Evolutionary conservation across 1,140 invertebrate species (phyloP).

Genomic region (Polypedilum vanderplanki): DNA sequence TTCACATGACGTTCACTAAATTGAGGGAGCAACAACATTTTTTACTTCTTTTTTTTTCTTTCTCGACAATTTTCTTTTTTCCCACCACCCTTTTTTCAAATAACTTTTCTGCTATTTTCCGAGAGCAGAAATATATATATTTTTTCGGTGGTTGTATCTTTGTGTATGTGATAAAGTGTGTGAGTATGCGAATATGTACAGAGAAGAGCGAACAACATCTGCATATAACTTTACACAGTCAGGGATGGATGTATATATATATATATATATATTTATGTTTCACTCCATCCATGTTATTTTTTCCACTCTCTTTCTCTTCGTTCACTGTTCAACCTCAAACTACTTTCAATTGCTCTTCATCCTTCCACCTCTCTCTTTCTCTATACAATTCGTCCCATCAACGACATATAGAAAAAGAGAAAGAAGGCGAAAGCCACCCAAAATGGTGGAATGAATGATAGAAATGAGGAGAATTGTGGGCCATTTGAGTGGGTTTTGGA

Average conservation of each 20-base stretch:
- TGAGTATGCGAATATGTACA: no score
- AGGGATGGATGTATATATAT: constrained; percentile 31
- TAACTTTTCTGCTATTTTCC: neutral
- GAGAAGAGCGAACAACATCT: neutral
- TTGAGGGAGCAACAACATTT: neutral
- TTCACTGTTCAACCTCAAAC: constrained; percentile 4
- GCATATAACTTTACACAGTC: constrained; percentile 24
- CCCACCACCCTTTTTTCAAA: neutral
- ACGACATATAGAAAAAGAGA: neutral
- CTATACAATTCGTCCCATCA: neutral
- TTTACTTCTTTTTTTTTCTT: neutral
- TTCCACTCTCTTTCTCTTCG: neutral
- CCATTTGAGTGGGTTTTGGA: neutral
- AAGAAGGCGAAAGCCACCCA: neutral
- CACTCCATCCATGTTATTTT: constrained; percentile 15
- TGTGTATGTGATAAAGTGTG: neutral
- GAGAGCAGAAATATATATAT: neutral
- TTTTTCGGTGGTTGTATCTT: neutral
- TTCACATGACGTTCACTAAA: constrained; percentile 11
- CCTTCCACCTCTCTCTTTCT: neutral
- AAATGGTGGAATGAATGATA: neutral
- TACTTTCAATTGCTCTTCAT: constrained; percentile 12
- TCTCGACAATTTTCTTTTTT: neutral
- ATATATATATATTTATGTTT: constrained; percentile 31
- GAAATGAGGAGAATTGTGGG: neutral